Evolutionary conservation across 2,113 vertebrate genomes (phyloP), one percentile per base, ranked within the genome.

Genomic region (Odontophorus gujanensis): DNA sequence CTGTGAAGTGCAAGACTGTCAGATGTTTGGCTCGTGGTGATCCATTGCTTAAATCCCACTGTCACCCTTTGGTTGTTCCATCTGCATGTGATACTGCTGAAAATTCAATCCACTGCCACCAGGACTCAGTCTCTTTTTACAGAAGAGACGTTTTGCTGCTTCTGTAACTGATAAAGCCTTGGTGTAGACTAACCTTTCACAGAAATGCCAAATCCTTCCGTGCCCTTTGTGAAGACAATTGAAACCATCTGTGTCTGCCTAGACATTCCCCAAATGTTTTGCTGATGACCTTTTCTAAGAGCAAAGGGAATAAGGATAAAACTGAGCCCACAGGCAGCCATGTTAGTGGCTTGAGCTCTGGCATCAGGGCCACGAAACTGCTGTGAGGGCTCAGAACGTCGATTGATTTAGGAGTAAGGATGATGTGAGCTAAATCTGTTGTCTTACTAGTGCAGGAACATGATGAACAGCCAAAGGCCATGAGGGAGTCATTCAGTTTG

Each of bases 201-300:
- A 86, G 93, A 95, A 95, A 95, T 95, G 96, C 94, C 96, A 94
- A 81, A 85, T 81, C 89, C 81, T 93, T 88, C 95, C 66, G 85
- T 96, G 93, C 95, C 89, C 93, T 96, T 96, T 89, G 89, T 81
- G 87, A 50, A 96, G 87, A 71, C 87, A 85, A 65, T 85, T 34
- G 67, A 25, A 89, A 48, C 72, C 40, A 87, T 28, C 71, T 92
- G 32, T 40, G 65, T 59, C 89, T 91, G 95, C 92, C 57, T 26
- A 87, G 83, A 72, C 80, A 34, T 89, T 91, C 84, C 92, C 93
- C 57, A 86, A 68, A 50, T 73, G 62, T 88, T 84, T 78, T 67
- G 40, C 68, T 73, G 78, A 6, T 67, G 87, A 89, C 91, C 96
- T 87, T 96, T 92, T 79, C 77, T 92, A 71, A 85, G 38, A 87